Conservation (phyloP, 2,888 invertebrate genomes). For the Acanthopleura granulata region DNA sequence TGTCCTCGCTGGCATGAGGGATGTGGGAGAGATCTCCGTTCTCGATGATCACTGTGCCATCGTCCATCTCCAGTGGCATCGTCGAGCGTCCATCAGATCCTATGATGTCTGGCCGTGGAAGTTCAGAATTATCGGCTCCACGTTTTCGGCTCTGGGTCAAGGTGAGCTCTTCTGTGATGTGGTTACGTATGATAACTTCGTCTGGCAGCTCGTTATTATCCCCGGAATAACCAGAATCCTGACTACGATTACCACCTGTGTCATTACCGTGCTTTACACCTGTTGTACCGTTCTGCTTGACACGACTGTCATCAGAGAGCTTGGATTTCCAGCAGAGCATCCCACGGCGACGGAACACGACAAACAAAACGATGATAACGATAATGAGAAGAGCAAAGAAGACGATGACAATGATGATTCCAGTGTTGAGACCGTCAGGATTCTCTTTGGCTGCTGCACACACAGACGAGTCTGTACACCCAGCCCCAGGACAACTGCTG, state of each 20-base stretch:
- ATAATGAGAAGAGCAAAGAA: conserved; percentile 83
- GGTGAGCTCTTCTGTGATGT: conserved; percentile 86
- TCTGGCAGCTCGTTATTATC: conserved; percentile 53
- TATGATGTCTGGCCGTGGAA: conserved; percentile 90
- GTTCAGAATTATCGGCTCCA: conserved; percentile 82
- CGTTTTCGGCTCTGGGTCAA: conserved; percentile 81
- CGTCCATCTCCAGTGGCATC: conserved; percentile 49
- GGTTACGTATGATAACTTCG: conserved; percentile 73
- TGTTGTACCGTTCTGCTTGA: conserved; percentile 66
- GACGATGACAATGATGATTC: conserved; percentile 92
- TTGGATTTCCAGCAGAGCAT: conserved; percentile 61
- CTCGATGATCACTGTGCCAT: conserved; percentile 62
- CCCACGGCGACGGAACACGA: conserved; percentile 90
- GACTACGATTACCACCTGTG: conserved; percentile 39
- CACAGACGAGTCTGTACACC: conserved; percentile 40
- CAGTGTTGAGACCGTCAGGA: conserved; percentile 90
- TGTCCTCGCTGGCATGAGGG: conserved; percentile 45
- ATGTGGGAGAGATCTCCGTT: conserved; percentile 51
- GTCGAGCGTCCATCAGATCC: conserved; percentile 80
- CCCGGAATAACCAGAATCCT: conserved; percentile 58
- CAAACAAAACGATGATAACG: conserved; percentile 73
- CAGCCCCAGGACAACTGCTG: conserved; percentile 44
- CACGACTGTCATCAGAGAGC: conserved; percentile 22
- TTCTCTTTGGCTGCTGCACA: conserved; percentile 76
- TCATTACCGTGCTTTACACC: conserved; percentile 37